These are phyloP conservation scores for Elanus axillaris DNA, from an alignment of 2,113 vertebrate species.

Conservation along the genomic window DNA sequence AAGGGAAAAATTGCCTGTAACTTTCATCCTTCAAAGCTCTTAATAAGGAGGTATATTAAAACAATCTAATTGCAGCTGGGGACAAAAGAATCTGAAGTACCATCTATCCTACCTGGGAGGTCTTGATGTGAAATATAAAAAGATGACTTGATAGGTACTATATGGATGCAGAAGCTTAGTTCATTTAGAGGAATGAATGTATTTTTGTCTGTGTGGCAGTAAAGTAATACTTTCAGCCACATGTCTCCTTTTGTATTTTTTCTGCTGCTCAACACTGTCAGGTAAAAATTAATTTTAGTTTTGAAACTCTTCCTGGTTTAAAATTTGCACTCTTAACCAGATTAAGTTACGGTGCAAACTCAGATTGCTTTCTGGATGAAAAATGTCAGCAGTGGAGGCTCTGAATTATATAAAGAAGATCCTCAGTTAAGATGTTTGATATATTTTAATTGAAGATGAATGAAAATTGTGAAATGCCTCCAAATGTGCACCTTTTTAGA, in stretches of 20 bases:
- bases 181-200: background rate
- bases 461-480: background rate
- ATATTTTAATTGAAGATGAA: background rate
- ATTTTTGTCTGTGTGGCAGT: background rate
- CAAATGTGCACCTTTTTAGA: background rate
- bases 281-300: background rate
- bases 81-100: background rate
- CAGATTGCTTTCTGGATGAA: background rate
- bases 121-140: background rate
- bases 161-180: background rate
- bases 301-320: background rate
- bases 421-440: background rate
- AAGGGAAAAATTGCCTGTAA: background rate
- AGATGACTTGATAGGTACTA: background rate
- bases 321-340: background rate
- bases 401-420: background rate
- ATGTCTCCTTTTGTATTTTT: background rate
- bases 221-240: background rate
- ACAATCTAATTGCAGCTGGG: background rate
- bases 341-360: background rate
- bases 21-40: background rate
- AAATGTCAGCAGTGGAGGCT: background rate
- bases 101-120: background rate
- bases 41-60: background rate
- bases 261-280: background rate